Base-by-base conservation (phyloP, 2,113 vertebrate species). In the Ancistrus triradiatus region DNA sequence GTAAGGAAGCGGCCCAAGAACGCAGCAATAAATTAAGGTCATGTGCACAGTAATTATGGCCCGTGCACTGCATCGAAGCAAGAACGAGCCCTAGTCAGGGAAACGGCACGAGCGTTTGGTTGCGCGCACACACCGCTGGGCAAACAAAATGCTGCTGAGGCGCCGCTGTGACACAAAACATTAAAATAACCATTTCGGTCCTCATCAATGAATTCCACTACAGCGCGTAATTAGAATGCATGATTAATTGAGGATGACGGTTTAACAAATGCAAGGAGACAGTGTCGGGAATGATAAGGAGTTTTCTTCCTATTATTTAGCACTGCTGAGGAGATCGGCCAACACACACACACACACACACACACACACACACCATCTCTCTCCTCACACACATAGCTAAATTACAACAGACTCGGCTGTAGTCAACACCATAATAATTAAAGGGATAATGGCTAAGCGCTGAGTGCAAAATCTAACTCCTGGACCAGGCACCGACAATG, bases 171-270 rank as follows among this genome's bases (percentile, higher is more conserved):
- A 80, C 78, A 77, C 33, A 76, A 81, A 84, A 83, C 80, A 82
- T 85, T 88, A 82, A 80, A 83, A 81, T 80, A 82, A 78, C 87
- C 7, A 77, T 90, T 87, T 84, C 72, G 70, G 48, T 27, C 19
- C 72, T 79, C 79, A 77, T 66, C 79, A 84, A 83, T 79, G 80
- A 78, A 87, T 81, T 81, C 69, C 1, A 25, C 71, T 72, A 69
- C 65, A 65, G 68, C 77, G 81, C 80, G 76, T 83, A 81, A 86
- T 86, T 85, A 86, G 80, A 83, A 80, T 70, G 81, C 69, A 59
- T 75, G 80, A 87, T 86, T 86, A 83, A 84, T 84, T 76, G 79
- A 71, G 59, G 78, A 80, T 78, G 82, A 85, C 74, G 78, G 78
- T 44, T 74, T 75, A 74, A 83, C 72, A 78, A 79, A 86, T 65